Evolutionary conservation across 2,888 invertebrate genomes (phyloP), one percentile per base, ranked within the genome.

Genomic region (Synergus umbraculus): DNA sequence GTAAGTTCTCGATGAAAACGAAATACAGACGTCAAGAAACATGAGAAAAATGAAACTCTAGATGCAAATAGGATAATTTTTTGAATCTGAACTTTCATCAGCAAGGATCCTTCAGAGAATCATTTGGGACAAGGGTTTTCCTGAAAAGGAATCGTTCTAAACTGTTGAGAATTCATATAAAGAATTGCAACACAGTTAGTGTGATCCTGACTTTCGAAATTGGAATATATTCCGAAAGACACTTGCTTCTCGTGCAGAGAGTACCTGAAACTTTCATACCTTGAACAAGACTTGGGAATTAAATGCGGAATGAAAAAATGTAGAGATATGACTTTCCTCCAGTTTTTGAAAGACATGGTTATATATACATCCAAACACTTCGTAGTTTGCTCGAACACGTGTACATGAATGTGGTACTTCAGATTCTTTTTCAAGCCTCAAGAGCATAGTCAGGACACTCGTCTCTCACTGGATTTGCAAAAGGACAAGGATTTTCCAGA

Each of bases 361-460:
- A 41, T 4, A 18, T 4, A 22, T 29, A 29, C 22, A 29, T 29
- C 10, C 12, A 66, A 66, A 67, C 18, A 12, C 15, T 46, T 49
- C 15, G 44, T 49, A 69, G 8, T 49, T 29, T 69, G 13, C 69
- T 10, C 29, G 29, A 69, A 69, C 29, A 46, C 69, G 22, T 69
- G 29, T 29, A 46, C 46, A 46, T 29, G 69, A 69, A 69, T 69
- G 69, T 13, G 22, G 69, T 69, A 44, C 69, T 69, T 69, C 46
- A 49, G 69, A 29, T 29, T 69, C 69, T 46, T 69, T 69, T 49
- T 13, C 10, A 69, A 69, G 18, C 22, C 46, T 29, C 69, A 46
- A 69, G 46, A 69, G 69, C 49, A 49, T 69, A 67, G 13, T 46
- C 46, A 49, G 69, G 29, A 69, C 69, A 49, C 49, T 46, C 13